Conservation (phyloP, 2,113 vertebrate species). For the Bubo bubo region DNA sequence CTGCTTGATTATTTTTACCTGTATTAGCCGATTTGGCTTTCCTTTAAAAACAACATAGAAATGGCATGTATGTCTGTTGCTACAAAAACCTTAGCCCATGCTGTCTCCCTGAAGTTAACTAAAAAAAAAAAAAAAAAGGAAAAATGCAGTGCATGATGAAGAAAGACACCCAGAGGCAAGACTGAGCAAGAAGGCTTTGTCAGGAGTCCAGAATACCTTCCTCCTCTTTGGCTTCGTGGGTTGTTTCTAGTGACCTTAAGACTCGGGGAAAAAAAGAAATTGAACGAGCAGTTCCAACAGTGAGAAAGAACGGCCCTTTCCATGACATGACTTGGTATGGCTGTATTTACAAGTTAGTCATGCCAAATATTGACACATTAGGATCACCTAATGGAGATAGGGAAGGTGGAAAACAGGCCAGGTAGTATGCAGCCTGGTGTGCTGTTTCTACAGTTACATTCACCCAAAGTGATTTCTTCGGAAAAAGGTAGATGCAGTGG, state of each 20-base stretch:
- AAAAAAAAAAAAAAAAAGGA: too few relatives aligned
- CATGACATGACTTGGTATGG: neutral
- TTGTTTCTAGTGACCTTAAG: neutral
- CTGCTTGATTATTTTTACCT: fast-evolving
- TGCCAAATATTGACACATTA: constrained; percentile 32
- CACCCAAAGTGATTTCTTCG: neutral
- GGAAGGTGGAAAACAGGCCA: neutral
- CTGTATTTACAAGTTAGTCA: neutral
- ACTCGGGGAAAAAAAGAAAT: neutral
- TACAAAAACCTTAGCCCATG: neutral
- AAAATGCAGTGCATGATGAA: neutral
- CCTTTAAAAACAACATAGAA: fast-evolving
- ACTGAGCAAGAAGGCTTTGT: neutral
- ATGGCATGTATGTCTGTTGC: fast-evolving
- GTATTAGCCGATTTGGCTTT: fast-evolving
- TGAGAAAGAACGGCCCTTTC: neutral
- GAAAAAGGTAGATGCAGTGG: neutral
- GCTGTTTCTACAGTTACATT: neutral
- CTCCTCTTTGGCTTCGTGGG: neutral
- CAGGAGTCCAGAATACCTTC: neutral
- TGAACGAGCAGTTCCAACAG: neutral
- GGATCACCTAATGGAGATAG: neutral
- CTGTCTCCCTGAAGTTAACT: neutral
- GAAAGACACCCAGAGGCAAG: neutral
- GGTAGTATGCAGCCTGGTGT: neutral